Conservation (phyloP, 2,888 invertebrate genomes). For the Xestobium rufovillosum region DNA sequence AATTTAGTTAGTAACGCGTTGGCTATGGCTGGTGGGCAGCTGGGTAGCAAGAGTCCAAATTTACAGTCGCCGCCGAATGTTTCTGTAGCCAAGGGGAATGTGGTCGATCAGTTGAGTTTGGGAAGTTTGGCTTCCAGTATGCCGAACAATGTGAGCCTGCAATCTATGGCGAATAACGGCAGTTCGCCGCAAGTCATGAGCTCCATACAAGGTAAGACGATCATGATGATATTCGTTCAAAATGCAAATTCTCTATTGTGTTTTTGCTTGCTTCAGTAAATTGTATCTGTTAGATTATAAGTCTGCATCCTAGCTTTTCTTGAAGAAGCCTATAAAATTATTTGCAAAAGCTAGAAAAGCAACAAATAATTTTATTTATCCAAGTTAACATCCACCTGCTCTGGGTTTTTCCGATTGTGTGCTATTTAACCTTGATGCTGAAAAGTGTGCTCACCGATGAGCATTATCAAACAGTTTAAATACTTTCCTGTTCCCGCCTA, state of each 20-base stretch:
- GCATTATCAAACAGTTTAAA: no score
- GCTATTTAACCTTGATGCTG: no score
- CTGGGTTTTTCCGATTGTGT: no score
- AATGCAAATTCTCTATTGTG: not conserved
- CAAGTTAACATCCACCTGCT: no score
- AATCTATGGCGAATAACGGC: slow-evolving; percentile 57
- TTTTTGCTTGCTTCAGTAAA: no score
- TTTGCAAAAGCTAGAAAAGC: no score
- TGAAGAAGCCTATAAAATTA: no score
- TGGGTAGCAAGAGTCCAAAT: slow-evolving; percentile 77
- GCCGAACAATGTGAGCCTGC: slow-evolving; percentile 46
- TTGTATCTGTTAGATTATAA: no score
- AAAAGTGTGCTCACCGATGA: no score
- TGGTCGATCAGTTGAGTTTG: slow-evolving; percentile 56
- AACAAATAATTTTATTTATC: no score
- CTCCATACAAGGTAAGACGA: slow-evolving; percentile 57
- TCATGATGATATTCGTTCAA: slow-evolving; percentile 1
- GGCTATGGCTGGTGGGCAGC: slow-evolving; percentile 64
- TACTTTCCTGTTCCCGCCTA: no score
- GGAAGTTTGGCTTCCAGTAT: slow-evolving; percentile 50
- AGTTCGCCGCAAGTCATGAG: slow-evolving; percentile 65
- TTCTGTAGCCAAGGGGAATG: slow-evolving; percentile 58
- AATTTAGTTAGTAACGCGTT: slow-evolving; percentile 63
- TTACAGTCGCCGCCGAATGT: slow-evolving; percentile 81
- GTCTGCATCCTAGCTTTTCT: not conserved